phyloP scores from a whole-genome alignment of 2,113 vertebrate species.

The Andinoacara biseriatus region DNA sequence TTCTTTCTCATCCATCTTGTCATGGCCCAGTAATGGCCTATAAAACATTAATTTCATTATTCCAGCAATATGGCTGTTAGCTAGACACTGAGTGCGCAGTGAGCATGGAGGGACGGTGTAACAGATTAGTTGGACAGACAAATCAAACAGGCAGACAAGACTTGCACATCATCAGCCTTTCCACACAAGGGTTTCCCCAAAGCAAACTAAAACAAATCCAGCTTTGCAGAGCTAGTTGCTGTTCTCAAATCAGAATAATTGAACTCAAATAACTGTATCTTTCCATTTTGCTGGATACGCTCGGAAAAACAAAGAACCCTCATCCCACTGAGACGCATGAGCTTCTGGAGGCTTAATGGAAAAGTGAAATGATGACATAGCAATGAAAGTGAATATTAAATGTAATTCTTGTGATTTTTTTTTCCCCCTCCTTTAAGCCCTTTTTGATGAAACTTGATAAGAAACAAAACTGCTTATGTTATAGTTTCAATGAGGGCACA shows the following conservation, averaged over 20 bases:
- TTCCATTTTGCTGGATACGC: neutral
- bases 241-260: slow-evolving; percentile 18
- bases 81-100: slow-evolving; percentile 19
- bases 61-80: slow-evolving; percentile 59
- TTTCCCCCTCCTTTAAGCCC: neutral
- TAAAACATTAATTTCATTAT: slow-evolving; percentile 78
- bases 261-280: slow-evolving; percentile 14
- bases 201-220: neutral
- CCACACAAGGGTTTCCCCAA: neutral
- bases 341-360: slow-evolving; percentile 19
- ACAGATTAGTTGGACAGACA: slow-evolving; percentile 45
- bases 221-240: neutral
- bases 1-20: slow-evolving; percentile 52
- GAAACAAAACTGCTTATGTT: slow-evolving; percentile 10
- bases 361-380: slow-evolving; percentile 7
- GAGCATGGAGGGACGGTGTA: slow-evolving; percentile 13
- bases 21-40: slow-evolving; percentile 68
- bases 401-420: neutral
- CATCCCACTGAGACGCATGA: neutral
- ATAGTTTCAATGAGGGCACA: neutral
- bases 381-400: slow-evolving; percentile 17
- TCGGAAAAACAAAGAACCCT: slow-evolving; percentile 18
- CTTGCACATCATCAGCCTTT: neutral
- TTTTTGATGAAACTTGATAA: slow-evolving; percentile 13
- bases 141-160: slow-evolving; percentile 31